A percentile compares a stretch with the other conserved stretches of the same genome.
These are phyloP conservation scores for Myoxocephalus aenaeus DNA, from an alignment of 2,797 vertebrate species.

Conservation along the genomic window DNA sequence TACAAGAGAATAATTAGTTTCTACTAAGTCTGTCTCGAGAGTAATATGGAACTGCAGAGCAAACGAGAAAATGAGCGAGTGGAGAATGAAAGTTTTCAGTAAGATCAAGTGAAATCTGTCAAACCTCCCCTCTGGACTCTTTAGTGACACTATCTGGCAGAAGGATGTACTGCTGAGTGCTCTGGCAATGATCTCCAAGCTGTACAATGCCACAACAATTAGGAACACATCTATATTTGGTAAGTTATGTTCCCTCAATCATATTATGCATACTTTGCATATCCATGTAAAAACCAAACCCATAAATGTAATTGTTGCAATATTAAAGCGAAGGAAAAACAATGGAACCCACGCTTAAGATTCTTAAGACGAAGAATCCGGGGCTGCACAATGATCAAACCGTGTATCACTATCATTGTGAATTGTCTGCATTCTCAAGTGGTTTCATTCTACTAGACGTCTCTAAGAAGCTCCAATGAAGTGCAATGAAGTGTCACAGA, in stretches of 20 bases:
- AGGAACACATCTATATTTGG: neutral
- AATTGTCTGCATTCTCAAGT: neutral
- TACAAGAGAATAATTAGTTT: constrained; percentile 12
- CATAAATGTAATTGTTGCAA: neutral
- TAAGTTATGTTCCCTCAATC: neutral
- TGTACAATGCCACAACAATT: neutral
- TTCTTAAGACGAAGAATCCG: no score
- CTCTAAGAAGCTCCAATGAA: neutral
- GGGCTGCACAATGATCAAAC: neutral
- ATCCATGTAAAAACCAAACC: neutral
- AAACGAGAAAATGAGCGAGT: neutral
- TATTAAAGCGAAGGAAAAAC: neutral
- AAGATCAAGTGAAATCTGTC: constrained; percentile 25
- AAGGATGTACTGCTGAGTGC: constrained; percentile 57
- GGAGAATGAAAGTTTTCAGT: constrained; percentile 4
- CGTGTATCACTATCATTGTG: neutral
- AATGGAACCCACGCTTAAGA: neutral
- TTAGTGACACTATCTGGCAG: constrained; percentile 75
- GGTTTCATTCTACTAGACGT: neutral
- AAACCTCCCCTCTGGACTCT: constrained; percentile 46
- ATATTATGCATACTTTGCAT: neutral
- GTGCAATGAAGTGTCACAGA: constrained; percentile 4
- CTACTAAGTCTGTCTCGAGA: constrained; percentile 24
- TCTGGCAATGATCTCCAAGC: neutral
- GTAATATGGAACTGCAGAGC: neutral